Conservation (phyloP, 1,140 invertebrate species). For the Archivesica marissinica region DNA sequence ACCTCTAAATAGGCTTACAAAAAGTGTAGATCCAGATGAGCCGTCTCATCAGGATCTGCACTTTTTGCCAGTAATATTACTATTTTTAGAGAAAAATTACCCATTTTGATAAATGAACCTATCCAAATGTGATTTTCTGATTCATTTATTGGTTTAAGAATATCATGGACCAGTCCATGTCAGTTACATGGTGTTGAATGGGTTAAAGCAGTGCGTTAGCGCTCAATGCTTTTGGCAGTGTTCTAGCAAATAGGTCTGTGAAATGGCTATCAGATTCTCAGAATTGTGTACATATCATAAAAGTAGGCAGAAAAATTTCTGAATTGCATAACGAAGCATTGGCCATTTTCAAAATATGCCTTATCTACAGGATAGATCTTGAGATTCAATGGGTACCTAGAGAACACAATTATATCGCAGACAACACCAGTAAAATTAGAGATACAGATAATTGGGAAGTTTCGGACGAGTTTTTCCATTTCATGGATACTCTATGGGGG, state of each 20-base stretch:
- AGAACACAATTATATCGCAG: not conserved
- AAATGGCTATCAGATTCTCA: slow-evolving; percentile 35
- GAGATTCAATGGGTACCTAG: slow-evolving; percentile 6
- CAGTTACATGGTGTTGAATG: too few species aligned
- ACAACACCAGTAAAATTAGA: slow-evolving; percentile 21
- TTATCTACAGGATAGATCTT: not conserved
- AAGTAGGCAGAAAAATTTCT: not conserved
- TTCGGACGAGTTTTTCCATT: not conserved
- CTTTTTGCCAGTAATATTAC: too few species aligned
- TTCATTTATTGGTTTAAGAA: too few species aligned
- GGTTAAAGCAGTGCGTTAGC: not conserved
- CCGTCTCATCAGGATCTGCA: too few species aligned
- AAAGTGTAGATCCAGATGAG: too few species aligned
- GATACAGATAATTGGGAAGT: slow-evolving; percentile 2
- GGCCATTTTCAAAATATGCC: slow-evolving; percentile 13
- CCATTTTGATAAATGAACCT: too few species aligned
- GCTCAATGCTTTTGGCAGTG: not conserved
- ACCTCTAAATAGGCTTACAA: too few species aligned
- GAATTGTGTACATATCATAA: slow-evolving; percentile 10
- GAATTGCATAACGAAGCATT: not conserved
- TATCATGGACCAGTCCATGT: too few species aligned
- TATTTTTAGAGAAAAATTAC: too few species aligned
- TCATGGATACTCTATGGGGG: not conserved
- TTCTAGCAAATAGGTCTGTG: not conserved
- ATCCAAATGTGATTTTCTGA: too few species aligned